Evolutionary conservation across 2,113 vertebrate species (phyloP).

Genomic region (Felis chaus): DNA sequence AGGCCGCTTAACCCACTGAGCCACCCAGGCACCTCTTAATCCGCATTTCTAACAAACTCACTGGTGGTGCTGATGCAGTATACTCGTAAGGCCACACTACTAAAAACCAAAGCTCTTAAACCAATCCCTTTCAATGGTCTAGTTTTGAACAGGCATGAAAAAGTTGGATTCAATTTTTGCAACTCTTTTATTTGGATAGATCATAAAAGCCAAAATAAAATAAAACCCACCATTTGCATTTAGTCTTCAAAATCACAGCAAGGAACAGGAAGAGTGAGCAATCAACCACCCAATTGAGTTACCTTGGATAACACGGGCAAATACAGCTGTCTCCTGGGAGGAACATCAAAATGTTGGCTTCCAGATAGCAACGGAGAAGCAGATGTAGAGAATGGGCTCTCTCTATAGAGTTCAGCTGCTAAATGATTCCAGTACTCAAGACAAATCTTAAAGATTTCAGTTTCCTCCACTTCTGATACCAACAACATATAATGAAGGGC

Average conservation of each 20-base stretch:
- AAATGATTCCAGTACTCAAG: conserved; percentile 99
- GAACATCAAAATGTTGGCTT: conserved; percentile 98
- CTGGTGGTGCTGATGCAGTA: neutral
- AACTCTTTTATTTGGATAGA: neutral
- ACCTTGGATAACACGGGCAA: conserved; percentile 98
- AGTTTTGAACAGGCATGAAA: neutral
- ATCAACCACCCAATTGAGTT: neutral
- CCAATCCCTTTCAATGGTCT: neutral
- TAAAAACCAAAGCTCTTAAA: neutral
- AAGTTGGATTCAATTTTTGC: neutral
- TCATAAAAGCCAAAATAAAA: neutral
- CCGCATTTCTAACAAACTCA: neutral
- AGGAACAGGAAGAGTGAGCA: neutral
- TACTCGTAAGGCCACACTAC: neutral
- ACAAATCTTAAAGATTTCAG: conserved; percentile 99
- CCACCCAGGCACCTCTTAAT: neutral
- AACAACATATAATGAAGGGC: conserved; percentile 99
- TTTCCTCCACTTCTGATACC: conserved; percentile 99
- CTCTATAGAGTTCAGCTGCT: conserved; percentile 97
- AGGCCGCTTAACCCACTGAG: too few relatives aligned
- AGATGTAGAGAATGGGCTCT: conserved; percentile 97
- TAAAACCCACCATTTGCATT: neutral
- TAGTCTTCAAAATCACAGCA: neutral
- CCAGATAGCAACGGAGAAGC: conserved; percentile 96
- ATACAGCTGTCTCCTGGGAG: conserved; percentile 96